phyloP scores from a whole-genome alignment of 2,888 invertebrate genomes.

The Zygothrica quintamaculata region DNA sequence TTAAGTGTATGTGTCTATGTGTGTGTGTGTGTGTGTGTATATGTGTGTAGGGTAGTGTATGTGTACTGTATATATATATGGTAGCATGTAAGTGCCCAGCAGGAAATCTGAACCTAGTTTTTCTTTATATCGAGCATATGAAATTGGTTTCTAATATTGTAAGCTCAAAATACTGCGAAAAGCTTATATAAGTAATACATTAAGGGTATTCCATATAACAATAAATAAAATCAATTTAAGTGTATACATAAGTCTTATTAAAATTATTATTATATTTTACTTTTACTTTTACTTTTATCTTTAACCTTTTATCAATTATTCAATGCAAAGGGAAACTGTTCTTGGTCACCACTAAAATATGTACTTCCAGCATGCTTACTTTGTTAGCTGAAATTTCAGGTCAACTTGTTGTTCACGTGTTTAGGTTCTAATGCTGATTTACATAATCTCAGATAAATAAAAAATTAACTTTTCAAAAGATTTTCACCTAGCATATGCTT shows the following conservation, averaged over 20 bases:
- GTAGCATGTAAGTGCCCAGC: slow-evolving; percentile 44
- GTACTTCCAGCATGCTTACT: background rate
- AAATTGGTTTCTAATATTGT: no score
- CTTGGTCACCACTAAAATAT: background rate
- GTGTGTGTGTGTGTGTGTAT: slow-evolving; percentile 19
- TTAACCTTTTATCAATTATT: background rate
- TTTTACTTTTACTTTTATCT: background rate
- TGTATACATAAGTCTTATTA: no score
- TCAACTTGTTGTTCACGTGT: background rate
- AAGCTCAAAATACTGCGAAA: no score
- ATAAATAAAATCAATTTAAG: background rate
- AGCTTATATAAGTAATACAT: no score
- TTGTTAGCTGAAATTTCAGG: background rate
- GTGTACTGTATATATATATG: no score
- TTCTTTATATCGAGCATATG: no score
- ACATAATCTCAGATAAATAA: slow-evolving; percentile 2
- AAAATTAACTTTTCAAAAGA: slow-evolving; percentile 3
- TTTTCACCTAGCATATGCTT: slow-evolving; percentile 3
- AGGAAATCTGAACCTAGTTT: slow-evolving; percentile 32
- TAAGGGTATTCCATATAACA: background rate
- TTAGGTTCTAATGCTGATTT: slow-evolving; percentile 6
- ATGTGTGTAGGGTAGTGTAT: slow-evolving; percentile 13
- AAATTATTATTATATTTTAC: no score
- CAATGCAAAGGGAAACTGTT: no score
- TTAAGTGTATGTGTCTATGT: slow-evolving; percentile 19